Percentiles rank a stretch among this genome's conserved stretches.
Evolutionary conservation across 2,113 vertebrate genomes (phyloP).

Genomic region (Cyprinus carpio): DNA sequence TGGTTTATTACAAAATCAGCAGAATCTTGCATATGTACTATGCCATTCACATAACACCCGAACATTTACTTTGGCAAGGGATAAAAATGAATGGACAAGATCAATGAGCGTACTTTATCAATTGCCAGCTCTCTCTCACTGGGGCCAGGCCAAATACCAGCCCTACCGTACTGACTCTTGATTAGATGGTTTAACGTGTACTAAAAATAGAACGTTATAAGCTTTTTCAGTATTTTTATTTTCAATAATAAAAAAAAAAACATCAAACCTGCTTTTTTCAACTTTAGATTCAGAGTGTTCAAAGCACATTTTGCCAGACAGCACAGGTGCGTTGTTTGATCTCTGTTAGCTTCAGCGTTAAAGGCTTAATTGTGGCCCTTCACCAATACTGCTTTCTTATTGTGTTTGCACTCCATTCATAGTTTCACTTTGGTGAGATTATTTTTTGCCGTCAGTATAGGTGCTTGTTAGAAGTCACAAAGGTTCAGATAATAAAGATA

Average conservation of each 20-base stretch:
- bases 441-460: constrained; percentile 72
- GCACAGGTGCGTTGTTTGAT: neutral
- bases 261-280: neutral
- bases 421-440: constrained; percentile 60
- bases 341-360: neutral
- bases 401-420: constrained; percentile 52
- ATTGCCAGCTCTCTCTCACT: neutral
- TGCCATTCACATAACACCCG: neutral
- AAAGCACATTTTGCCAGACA: constrained; percentile 14
- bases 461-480: constrained; percentile 77
- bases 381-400: constrained; percentile 26
- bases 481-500: constrained; percentile 77
- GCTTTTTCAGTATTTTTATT: neutral
- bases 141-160: neutral
- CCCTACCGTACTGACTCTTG: neutral
- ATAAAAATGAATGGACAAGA: neutral
- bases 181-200: neutral
- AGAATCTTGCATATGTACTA: too few species aligned
- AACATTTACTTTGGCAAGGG: neutral
- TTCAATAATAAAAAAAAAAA: neutral
- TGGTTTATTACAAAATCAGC: too few species aligned
- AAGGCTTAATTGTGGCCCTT: constrained; percentile 4
- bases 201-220: neutral
- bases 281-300: neutral
- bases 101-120: neutral